These are phyloP conservation scores for Strix uralensis DNA, from an alignment of 2,113 vertebrate genomes.

Conservation along the genomic window DNA sequence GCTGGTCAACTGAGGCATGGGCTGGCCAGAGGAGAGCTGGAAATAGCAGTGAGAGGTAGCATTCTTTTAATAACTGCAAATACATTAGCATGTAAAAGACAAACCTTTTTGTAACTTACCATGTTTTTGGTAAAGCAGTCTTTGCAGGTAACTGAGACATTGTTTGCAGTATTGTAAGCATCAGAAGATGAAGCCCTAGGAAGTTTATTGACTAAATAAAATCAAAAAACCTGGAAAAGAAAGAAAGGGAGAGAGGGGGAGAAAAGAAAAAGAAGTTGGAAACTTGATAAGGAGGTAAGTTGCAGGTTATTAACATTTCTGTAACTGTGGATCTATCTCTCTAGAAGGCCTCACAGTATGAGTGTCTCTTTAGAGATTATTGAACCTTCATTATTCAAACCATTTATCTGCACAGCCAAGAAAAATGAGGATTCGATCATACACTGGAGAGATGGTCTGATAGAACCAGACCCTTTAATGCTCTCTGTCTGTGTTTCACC, in stretches of 20 bases:
- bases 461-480: accelerated
- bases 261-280: too few species aligned
- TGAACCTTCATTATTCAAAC: background rate
- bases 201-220: background rate
- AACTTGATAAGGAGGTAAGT: background rate
- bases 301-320: background rate
- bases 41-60: background rate
- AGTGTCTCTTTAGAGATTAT: too few species aligned
- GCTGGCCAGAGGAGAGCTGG: background rate
- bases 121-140: background rate
- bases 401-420: background rate
- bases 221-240: too few species aligned
- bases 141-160: background rate
- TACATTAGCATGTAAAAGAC: background rate
- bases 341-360: background rate
- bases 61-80: background rate
- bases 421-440: background rate
- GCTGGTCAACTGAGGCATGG: background rate
- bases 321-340: background rate
- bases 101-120: background rate
- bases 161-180: background rate
- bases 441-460: accelerated
- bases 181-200: background rate
- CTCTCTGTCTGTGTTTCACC: background rate
- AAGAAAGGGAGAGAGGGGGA: background rate